Conservation (phyloP, 1,140 invertebrate species). For the Zaprionus nigranus region DNA sequence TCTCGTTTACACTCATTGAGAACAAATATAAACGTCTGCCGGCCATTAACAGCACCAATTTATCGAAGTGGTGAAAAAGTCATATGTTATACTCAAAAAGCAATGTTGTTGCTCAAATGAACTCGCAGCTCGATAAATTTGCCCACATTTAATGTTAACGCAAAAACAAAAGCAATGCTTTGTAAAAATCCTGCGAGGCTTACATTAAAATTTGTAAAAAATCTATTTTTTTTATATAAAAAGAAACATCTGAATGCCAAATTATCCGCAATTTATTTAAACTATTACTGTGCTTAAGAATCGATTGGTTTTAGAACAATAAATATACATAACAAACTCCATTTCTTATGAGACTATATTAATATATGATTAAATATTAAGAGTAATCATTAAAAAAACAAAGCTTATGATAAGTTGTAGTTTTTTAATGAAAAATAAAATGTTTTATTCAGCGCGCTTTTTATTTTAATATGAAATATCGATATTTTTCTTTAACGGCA, state of each 20-base stretch:
- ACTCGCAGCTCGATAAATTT: conserved; percentile 18
- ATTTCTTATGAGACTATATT: not conserved
- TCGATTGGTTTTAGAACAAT: not conserved
- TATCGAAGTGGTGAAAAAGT: conserved; percentile 28
- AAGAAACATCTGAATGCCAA: not conserved
- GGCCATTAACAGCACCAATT: conserved; percentile 28
- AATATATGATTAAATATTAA: not conserved
- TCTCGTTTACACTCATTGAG: conserved; percentile 30
- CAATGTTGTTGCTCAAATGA: conserved; percentile 29
- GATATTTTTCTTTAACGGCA: not conserved
- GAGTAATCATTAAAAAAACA: not conserved
- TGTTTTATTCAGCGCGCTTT: not conserved
- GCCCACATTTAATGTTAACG: conserved; percentile 6
- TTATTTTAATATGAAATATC: not conserved
- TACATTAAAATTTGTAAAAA: not conserved
- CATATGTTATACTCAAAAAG: conserved; percentile 35
- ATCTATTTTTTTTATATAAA: not conserved
- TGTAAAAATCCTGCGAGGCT: conserved; percentile 4
- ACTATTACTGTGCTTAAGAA: not conserved
- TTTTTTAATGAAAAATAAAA: not conserved
- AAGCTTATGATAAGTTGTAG: not conserved
- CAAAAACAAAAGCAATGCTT: not conserved
- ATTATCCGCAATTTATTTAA: not conserved
- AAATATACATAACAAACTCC: too few relatives aligned
- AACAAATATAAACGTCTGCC: conserved; percentile 16